These are phyloP conservation scores for Silurus asotus DNA, from an alignment of 2,113 vertebrate species.

Conservation along the genomic window DNA sequence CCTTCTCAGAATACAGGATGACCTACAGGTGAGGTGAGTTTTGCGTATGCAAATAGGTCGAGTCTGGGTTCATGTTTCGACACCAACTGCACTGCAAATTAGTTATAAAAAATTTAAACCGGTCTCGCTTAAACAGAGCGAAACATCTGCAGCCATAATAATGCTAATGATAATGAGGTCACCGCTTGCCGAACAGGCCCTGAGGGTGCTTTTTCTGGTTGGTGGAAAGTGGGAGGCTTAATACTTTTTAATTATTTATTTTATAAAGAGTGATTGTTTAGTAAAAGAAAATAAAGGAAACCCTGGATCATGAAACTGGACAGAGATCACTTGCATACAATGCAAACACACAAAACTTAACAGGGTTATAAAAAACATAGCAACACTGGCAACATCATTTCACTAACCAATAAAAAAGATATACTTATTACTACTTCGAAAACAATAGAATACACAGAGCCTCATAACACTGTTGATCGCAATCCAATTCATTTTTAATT, in stretches of 20 bases:
- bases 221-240: slow-evolving; percentile 45
- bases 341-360: slow-evolving; percentile 25
- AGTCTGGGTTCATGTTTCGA: not conserved
- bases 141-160: slow-evolving; percentile 28
- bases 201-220: slow-evolving; percentile 43
- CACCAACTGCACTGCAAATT: slow-evolving; percentile 4
- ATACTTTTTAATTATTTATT: slow-evolving; percentile 51
- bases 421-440: slow-evolving; percentile 37
- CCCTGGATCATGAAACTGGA: slow-evolving; percentile 53
- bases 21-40: not conserved
- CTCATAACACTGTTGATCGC: slow-evolving; percentile 26
- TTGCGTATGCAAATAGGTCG: slow-evolving; percentile 17
- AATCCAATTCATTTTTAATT: slow-evolving; percentile 45
- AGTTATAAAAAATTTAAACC: slow-evolving; percentile 9
- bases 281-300: slow-evolving; percentile 53
- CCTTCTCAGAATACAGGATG: not conserved
- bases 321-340: slow-evolving; percentile 46
- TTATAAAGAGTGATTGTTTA: slow-evolving; percentile 43
- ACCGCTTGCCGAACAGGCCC: slow-evolving; percentile 10
- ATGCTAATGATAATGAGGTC: slow-evolving; percentile 7
- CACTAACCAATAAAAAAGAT: slow-evolving; percentile 29
- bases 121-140: not conserved
- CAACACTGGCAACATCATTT: slow-evolving; percentile 21
- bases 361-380: slow-evolving; percentile 24
- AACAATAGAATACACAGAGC: slow-evolving; percentile 30